These are phyloP conservation scores for Microctonus aethiopoides DNA, from an alignment of 2,888 invertebrate species.

Conservation along the genomic window DNA sequence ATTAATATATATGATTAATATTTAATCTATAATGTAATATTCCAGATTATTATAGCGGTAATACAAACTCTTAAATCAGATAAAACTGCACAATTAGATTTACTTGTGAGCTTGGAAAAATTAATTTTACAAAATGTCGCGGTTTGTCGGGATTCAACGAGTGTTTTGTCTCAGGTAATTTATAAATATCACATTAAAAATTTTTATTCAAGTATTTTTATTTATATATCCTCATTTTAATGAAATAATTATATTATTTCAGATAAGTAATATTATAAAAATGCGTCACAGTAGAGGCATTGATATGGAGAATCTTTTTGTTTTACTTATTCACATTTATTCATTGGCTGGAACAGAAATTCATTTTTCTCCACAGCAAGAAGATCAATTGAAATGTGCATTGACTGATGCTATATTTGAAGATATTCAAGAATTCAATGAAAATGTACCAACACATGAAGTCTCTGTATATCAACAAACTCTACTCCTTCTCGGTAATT, in stretches of 20 bases:
- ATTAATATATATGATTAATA: neutral
- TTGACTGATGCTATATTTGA: constrained; percentile 72
- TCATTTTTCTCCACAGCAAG: constrained; percentile 69
- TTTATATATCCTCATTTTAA: constrained; percentile 53
- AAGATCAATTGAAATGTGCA: constrained; percentile 68
- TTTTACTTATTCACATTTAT: constrained; percentile 73
- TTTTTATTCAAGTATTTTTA: constrained; percentile 58
- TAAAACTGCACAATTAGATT: constrained; percentile 70
- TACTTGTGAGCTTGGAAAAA: constrained; percentile 73
- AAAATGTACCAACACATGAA: constrained; percentile 45
- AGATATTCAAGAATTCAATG: constrained; percentile 67
- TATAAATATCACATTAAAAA: constrained; percentile 47
- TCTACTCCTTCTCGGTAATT: constrained; percentile 55
- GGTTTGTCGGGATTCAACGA: constrained; percentile 68
- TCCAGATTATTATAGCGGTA: constrained; percentile 68
- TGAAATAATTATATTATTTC: constrained; percentile 46
- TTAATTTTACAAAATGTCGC: constrained; percentile 69
- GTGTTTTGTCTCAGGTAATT: constrained; percentile 65
- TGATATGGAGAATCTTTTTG: constrained; percentile 71
- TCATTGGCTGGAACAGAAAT: constrained; percentile 73
- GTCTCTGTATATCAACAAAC: constrained; percentile 58
- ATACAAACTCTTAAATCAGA: constrained; percentile 73
- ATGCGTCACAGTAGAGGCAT: constrained; percentile 70
- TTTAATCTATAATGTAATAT: constrained; percentile 3
- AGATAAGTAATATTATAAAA: constrained; percentile 72